Conservation (phyloP, 2,888 invertebrate genomes). For the Falcaria lacertinaria region DNA sequence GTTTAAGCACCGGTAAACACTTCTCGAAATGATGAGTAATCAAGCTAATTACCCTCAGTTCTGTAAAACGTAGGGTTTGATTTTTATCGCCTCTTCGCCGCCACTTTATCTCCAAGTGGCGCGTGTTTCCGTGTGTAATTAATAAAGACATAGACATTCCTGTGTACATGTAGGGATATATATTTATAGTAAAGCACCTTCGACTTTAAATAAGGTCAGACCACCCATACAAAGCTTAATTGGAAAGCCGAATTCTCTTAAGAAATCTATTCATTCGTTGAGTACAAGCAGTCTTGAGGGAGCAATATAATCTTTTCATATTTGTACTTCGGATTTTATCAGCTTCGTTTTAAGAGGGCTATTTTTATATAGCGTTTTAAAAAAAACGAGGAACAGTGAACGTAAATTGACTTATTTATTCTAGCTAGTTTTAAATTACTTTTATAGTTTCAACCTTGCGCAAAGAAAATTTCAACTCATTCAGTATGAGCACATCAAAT, state of each 20-base stretch:
- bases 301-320: constrained; percentile 23
- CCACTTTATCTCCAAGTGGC: not conserved
- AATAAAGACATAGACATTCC: not conserved
- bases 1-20: constrained; percentile 23
- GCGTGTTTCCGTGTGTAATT: not conserved
- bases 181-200: constrained; percentile 2
- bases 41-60: constrained; percentile 24
- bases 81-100: constrained; percentile 3
- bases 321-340: constrained; percentile 1
- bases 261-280: constrained; percentile 42
- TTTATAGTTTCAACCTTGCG: no score
- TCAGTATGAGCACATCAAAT: no score
- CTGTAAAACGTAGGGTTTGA: constrained; percentile 9
- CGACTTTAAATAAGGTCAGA: constrained; percentile 23
- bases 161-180: not conserved
- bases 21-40: constrained; percentile 26
- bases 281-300: constrained; percentile 29
- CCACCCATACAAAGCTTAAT: constrained; percentile 44
- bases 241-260: constrained; percentile 45
- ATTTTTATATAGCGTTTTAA: not conserved
- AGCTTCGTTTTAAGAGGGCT: not conserved
- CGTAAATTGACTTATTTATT: no score
- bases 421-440: no score
- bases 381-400: no score
- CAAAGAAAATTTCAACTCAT: no score